A percentile compares a stretch with the other conserved stretches of the same genome.
Conservation (phyloP, 1,140 invertebrate species). For the Lasaia peninsularis region DNA sequence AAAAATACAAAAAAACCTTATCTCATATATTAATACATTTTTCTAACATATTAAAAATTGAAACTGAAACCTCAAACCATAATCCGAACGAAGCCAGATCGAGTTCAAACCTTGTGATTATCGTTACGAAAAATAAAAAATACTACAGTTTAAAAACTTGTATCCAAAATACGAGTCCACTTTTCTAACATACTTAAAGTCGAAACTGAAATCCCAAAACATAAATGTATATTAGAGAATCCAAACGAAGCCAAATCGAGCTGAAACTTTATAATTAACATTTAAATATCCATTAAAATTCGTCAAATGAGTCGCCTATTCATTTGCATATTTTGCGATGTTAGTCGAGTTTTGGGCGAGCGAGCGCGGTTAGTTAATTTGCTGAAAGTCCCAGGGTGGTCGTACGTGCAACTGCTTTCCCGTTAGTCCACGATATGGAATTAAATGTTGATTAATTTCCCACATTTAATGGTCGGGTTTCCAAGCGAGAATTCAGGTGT, state of each 20-base stretch:
- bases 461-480: constrained; percentile 40
- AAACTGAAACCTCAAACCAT: too few species aligned
- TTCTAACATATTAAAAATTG: too few species aligned
- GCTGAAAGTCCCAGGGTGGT: constrained; percentile 52
- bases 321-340: constrained; percentile 71
- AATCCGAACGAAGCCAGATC: too few species aligned
- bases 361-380: constrained; percentile 43
- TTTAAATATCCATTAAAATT: constrained; percentile 75
- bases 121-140: too few species aligned
- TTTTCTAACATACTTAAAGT: background rate
- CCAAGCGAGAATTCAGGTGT: constrained; percentile 38
- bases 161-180: too few species aligned
- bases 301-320: constrained; percentile 69
- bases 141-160: too few species aligned
- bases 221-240: constrained; percentile 43
- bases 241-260: constrained; percentile 44
- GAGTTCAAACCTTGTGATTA: too few species aligned
- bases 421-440: constrained; percentile 49
- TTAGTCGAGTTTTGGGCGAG: constrained; percentile 47
- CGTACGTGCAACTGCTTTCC: constrained; percentile 44
- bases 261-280: constrained; percentile 68
- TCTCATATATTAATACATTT: too few species aligned
- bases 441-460: constrained; percentile 74
- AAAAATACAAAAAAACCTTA: too few species aligned
- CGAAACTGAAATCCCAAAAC: constrained; percentile 14